Percentiles rank a stretch among this genome's conserved stretches.
phyloP scores from a whole-genome alignment of 2,888 invertebrate species.

The Doris montereyensis region DNA sequence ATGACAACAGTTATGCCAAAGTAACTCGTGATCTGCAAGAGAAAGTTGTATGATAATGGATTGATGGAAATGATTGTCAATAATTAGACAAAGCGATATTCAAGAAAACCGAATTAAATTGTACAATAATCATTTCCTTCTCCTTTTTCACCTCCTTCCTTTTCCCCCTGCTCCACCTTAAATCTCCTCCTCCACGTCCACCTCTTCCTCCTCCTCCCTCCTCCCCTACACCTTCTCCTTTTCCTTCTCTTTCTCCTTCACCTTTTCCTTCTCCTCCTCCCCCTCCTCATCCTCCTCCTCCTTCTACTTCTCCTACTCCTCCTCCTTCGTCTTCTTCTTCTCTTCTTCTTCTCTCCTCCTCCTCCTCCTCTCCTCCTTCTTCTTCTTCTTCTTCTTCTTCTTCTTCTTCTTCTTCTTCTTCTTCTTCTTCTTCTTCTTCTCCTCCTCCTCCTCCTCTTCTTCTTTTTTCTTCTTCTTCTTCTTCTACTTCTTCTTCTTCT shows the following conservation, averaged over 20 bases:
- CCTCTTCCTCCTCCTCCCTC: background rate
- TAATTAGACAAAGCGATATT: too few species aligned
- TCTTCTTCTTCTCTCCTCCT: background rate
- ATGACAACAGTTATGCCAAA: constrained; percentile 11
- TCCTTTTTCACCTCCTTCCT: too few species aligned
- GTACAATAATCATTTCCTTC: too few species aligned
- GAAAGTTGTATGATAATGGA: background rate
- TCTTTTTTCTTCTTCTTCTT: background rate
- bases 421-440: background rate
- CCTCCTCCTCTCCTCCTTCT: background rate
- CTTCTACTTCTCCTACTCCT: background rate
- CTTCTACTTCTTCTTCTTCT: background rate
- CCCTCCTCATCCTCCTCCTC: background rate
- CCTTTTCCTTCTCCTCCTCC: background rate
- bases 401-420: background rate
- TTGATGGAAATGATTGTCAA: background rate
- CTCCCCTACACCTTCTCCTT: background rate
- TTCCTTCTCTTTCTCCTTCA: background rate
- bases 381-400: background rate
- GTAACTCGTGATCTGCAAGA: constrained; percentile 18
- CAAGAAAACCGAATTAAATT: too few species aligned
- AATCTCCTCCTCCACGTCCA: background rate
- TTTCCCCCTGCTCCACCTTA: too few species aligned
- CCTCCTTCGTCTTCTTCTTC: background rate
- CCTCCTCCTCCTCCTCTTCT: background rate